Evolutionary conservation across 2,888 invertebrate genomes (phyloP).

Genomic region (Perizoma flavofasciatum): DNA sequence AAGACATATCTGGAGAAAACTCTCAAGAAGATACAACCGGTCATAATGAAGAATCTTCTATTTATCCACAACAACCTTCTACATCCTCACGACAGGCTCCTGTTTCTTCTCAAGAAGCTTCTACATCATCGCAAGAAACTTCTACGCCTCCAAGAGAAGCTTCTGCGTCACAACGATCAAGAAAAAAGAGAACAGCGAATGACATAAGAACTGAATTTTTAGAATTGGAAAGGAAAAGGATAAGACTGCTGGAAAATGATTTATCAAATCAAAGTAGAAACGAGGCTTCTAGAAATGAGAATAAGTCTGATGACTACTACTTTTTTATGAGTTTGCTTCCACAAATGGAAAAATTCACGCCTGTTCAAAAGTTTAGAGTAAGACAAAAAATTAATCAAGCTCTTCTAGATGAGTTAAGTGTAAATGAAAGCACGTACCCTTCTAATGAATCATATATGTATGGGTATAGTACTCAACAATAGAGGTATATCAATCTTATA

Average conservation of each 20-base stretch:
- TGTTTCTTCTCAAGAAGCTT: slow-evolving; percentile 25
- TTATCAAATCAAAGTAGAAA: slow-evolving; percentile 19
- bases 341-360: slow-evolving; percentile 38
- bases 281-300: slow-evolving; percentile 16
- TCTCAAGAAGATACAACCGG: no score
- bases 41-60: no score
- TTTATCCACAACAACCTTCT: no score
- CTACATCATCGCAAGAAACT: slow-evolving; percentile 30
- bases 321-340: slow-evolving; percentile 37
- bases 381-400: slow-evolving; percentile 37
- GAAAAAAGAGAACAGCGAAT: slow-evolving; percentile 35
- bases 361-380: slow-evolving; percentile 34
- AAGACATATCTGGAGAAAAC: no score
- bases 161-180: slow-evolving; percentile 34
- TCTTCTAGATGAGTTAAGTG: slow-evolving; percentile 32
- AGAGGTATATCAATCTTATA: slow-evolving; percentile 20
- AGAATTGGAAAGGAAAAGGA: slow-evolving; percentile 34
- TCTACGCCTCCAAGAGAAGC: slow-evolving; percentile 29
- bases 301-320: no score
- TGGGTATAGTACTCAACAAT: slow-evolving; percentile 24
- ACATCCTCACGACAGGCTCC: no score
- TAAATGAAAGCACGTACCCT: slow-evolving; percentile 29
- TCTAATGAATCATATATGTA: slow-evolving; percentile 20
- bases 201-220: slow-evolving; percentile 37
- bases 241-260: slow-evolving; percentile 18